Conservation (phyloP, 2,797 vertebrate species). For the Rhincodon typus region DNA sequence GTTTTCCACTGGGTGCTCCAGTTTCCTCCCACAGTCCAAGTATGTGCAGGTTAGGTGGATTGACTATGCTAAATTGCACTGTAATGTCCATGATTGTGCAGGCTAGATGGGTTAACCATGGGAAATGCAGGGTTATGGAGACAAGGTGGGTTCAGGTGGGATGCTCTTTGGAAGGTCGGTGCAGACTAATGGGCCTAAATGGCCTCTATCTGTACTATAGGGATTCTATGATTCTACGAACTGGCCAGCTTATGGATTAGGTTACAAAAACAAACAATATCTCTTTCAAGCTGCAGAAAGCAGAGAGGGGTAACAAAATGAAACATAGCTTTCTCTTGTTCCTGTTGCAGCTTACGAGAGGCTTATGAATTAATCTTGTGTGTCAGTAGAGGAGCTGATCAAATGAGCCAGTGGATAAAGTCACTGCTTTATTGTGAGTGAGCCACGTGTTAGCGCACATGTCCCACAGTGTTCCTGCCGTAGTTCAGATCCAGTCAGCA, state of each 20-base stretch:
- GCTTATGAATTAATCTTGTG: constrained; percentile 23
- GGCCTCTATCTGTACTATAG: no score
- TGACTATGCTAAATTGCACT: no score
- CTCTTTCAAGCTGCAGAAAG: constrained; percentile 15
- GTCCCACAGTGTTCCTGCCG: background rate
- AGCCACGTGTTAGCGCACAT: background rate
- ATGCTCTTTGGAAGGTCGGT: no score
- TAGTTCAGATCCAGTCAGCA: background rate
- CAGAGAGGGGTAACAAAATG: background rate
- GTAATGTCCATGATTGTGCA: no score
- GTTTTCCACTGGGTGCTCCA: no score
- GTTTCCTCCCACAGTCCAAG: no score
- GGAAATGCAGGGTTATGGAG: no score
- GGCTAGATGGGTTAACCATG: no score
- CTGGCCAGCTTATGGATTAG: background rate
- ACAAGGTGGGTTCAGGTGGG: no score
- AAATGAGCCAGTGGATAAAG: constrained; percentile 19
- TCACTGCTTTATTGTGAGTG: constrained; percentile 11
- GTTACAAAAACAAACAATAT: background rate
- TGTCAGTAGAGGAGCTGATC: background rate
- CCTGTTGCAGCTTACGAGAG: background rate
- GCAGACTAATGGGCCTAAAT: no score
- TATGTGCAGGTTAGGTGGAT: no score
- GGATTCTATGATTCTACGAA: no score
- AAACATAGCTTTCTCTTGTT: constrained; percentile 28